Evolutionary conservation across 2,113 vertebrate species (phyloP).

Genomic region (Dipodomys stephensi): DNA sequence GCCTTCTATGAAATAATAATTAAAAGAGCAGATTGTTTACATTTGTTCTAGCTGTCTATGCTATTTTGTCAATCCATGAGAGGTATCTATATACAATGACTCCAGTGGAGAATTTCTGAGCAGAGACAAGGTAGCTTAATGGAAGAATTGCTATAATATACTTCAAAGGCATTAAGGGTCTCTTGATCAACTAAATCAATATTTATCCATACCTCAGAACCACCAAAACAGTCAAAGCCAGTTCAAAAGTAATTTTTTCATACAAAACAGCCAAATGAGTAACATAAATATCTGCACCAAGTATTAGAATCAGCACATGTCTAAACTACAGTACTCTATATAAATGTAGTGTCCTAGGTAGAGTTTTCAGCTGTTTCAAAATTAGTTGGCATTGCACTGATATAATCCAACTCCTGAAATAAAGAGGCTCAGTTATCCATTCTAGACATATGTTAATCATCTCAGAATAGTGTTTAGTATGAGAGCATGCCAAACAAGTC

Average conservation of each 20-base stretch:
- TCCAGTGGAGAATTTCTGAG: slow-evolving; percentile 1
- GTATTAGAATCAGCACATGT: not conserved
- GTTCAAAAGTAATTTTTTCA: not conserved
- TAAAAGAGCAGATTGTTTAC: not conserved
- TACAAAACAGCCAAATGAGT: not conserved
- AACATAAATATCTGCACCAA: not conserved
- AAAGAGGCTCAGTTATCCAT: slow-evolving; percentile 31
- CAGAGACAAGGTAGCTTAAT: not conserved
- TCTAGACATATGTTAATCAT: slow-evolving; percentile 56
- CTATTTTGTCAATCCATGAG: not conserved
- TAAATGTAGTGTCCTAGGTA: not conserved
- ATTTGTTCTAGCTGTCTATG: not conserved
- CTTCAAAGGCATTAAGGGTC: not conserved
- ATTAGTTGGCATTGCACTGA: slow-evolving; percentile 3
- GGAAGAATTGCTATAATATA: not conserved
- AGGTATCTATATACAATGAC: not conserved
- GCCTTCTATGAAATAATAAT: not conserved
- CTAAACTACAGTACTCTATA: not conserved
- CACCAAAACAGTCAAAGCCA: not conserved
- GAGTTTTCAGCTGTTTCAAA: slow-evolving; percentile 7
- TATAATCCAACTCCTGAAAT: slow-evolving; percentile 39
- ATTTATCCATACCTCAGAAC: not conserved
- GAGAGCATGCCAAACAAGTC: not conserved
- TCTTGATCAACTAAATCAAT: not conserved
- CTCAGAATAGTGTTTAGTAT: not conserved